Evolutionary conservation across 23 tunicate genomes (phyloP), one percentile per base, ranked within the genome.

Genomic region (Pegea sp.): DNA sequence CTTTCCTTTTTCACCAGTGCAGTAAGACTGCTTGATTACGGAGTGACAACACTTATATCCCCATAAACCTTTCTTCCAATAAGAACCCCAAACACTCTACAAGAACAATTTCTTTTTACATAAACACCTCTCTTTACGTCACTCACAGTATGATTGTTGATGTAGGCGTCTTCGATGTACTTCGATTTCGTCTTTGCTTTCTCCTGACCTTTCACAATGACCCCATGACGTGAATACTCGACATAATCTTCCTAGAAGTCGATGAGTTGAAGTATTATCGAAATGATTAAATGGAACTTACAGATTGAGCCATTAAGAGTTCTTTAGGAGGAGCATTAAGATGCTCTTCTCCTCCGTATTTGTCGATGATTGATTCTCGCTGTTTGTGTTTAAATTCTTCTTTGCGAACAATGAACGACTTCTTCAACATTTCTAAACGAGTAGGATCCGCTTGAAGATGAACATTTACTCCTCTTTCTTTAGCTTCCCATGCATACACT

Each of bases 401-500:
- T 32, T 88, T 88, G 28, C 58, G 34, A 18, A 65, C 88, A 27
- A 62, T 57, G 51, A 59, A 88, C 27, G 74, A 56, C 49, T 70
- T 77, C 43, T 76, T 78, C 28, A 88, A 43, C 75, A 88, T 60
- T 28, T 76, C 97, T 23, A 76, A 49, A 28, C 86, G 34, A 0
- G 97, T 88, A 0, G 97, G 97, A 31, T 88, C 97, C 18, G 97
- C 89, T 54, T 88, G 97, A 5, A 88, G 44, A 54, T 88, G 97
- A 30, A 88, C 97, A 32, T 76, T 81, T 5, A 68, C 74, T 0
- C 97, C 97, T 44, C 62, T 58, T 19, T 88, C 90, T 38, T 50
- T 71, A n/a, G 97, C 97, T 48, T 88, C 89, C 97, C 88, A 76
- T 1, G 97, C 97, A 60, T 76, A 88, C 78, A 88, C 74, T 64